Percentiles rank a stretch among this genome's conserved stretches.
These are phyloP conservation scores for Cassiopea andromeda DNA, from an alignment of 30 jellyfish, hydroid and myxozoan genomes.

Conservation along the genomic window DNA sequence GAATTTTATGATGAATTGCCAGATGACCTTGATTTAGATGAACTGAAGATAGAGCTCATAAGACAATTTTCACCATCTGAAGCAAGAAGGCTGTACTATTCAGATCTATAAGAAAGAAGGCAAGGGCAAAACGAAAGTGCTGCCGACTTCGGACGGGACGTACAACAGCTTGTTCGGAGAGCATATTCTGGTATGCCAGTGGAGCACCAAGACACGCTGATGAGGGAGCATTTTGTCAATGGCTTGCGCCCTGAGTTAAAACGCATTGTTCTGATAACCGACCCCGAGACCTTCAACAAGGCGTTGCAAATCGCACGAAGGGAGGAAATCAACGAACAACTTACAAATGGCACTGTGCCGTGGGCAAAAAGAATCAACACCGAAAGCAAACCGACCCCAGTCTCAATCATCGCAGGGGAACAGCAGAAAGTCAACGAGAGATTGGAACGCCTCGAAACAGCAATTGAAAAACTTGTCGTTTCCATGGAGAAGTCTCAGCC, in stretches of 20 bases:
- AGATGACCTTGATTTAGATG: background rate
- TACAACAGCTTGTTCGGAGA: slow-evolving; percentile 35
- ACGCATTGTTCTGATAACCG: background rate
- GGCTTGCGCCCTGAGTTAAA: slow-evolving; percentile 24
- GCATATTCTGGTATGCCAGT: slow-evolving; percentile 44
- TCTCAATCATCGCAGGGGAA: background rate
- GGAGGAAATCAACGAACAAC: slow-evolving; percentile 42
- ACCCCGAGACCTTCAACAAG: slow-evolving; percentile 1
- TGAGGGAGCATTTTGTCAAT: slow-evolving; percentile 40
- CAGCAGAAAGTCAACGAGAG: background rate
- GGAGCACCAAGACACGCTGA: slow-evolving; percentile 38
- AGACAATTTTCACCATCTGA: slow-evolving; percentile 12
- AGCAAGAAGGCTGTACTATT: slow-evolving; percentile 20
- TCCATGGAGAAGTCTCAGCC: background rate
- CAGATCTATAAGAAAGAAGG: slow-evolving; percentile 14
- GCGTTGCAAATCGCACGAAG: slow-evolving; percentile 10
- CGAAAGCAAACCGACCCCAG: background rate
- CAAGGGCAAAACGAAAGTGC: slow-evolving; percentile 25
- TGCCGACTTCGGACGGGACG: slow-evolving; percentile 17
- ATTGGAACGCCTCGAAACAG: slow-evolving; percentile 22
- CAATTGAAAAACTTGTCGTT: slow-evolving; percentile 6
- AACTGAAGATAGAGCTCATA: background rate
- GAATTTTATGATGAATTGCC: slow-evolving; percentile 44
- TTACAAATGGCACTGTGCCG: slow-evolving; percentile 22
- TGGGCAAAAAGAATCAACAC: slow-evolving; percentile 3